Evolutionary conservation across 2,797 vertebrate species (phyloP).

Genomic region (Phalanger gymnotis): DNA sequence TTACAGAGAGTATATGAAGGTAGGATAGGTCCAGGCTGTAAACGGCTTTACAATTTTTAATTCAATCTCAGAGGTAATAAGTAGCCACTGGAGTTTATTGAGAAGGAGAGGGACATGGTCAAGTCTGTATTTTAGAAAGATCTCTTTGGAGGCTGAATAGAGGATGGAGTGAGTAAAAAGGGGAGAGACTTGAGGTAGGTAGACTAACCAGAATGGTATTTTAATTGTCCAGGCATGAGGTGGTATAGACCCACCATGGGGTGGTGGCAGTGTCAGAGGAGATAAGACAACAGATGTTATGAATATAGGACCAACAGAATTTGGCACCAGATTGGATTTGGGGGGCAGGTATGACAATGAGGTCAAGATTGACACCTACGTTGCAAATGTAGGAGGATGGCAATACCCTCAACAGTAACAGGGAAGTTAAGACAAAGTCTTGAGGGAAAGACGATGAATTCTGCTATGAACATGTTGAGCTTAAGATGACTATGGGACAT

Average conservation of each 20-base stretch:
- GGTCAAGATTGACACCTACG: not conserved
- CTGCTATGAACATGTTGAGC: accelerated
- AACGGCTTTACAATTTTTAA: not conserved
- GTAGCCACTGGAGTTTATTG: not conserved
- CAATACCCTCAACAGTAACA: accelerated
- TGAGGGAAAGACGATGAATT: not conserved
- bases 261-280: not conserved
- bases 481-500: not conserved
- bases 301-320: not conserved
- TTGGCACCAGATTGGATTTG: not conserved
- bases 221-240: not conserved
- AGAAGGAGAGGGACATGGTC: not conserved
- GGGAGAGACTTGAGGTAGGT: not conserved
- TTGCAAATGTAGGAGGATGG: not conserved
- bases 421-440: not conserved
- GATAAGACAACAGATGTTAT: not conserved
- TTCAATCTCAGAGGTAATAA: not conserved
- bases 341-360: not conserved
- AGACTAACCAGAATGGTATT: not conserved
- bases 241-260: not conserved
- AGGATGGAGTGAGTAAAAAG: not conserved
- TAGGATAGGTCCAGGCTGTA: not conserved
- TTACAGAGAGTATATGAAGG: not conserved
- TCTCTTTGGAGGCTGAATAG: not conserved
- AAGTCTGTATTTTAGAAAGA: not conserved